phyloP scores from a whole-genome alignment of 2,888 invertebrate genomes.

The Aleiodes testaceus region DNA sequence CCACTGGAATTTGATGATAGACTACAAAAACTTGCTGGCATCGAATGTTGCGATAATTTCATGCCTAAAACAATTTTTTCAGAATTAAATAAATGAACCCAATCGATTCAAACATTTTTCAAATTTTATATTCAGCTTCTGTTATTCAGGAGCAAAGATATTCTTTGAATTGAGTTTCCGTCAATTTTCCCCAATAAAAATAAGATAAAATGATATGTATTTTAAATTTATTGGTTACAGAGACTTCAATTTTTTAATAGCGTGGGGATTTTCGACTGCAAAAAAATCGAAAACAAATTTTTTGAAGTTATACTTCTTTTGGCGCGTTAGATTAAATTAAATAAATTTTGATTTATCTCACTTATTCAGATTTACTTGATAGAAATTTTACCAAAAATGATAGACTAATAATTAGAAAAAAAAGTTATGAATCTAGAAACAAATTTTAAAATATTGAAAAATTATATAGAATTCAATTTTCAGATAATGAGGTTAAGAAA shows the following conservation, averaged over 20 bases:
- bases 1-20: conserved; percentile 13
- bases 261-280: not conserved
- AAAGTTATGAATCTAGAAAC: too few relatives aligned
- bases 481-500: too few relatives aligned
- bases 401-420: too few relatives aligned
- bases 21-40: conserved; percentile 6
- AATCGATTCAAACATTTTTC: conserved; percentile 2
- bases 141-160: conserved; percentile 11
- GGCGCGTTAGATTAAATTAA: too few relatives aligned
- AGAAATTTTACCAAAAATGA: too few relatives aligned
- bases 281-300: too few relatives aligned
- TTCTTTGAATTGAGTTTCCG: conserved; percentile 16
- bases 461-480: too few relatives aligned
- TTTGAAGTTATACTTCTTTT: too few relatives aligned
- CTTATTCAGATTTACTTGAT: too few relatives aligned
- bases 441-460: too few relatives aligned
- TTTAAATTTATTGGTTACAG: conserved; percentile 13
- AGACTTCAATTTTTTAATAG: conserved; percentile 16
- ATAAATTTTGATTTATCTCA: too few relatives aligned
- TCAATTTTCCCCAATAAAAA: conserved; percentile 16
- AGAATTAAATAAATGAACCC: conserved; percentile 1
- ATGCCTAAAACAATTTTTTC: not conserved
- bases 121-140: conserved; percentile 17
- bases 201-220: conserved; percentile 22
- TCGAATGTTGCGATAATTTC: conserved; percentile 29